phyloP scores from a whole-genome alignment of 2,888 invertebrate species.

The Dicyrtoma fusca region DNA sequence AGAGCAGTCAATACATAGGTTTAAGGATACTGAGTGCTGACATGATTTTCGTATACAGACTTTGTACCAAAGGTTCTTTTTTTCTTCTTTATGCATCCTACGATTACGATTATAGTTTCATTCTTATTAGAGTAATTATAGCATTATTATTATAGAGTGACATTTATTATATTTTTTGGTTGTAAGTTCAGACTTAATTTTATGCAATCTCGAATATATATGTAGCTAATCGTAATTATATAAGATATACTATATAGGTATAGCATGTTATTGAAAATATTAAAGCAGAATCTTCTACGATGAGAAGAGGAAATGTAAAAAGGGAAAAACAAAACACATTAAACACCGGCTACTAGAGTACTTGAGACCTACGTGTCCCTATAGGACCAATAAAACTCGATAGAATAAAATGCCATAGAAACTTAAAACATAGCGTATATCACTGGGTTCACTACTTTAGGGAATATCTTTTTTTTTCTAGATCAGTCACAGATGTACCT shows the following conservation, averaged over 20 bases:
- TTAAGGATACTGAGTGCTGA: background rate
- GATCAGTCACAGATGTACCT: background rate
- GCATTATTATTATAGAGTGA: no score
- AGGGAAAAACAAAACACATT: no score
- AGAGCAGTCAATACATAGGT: no score
- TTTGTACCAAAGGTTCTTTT: conserved; percentile 28
- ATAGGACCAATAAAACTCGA: conserved; percentile 3
- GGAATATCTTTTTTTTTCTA: conserved; percentile 12
- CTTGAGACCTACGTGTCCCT: no score
- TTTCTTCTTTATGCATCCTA: background rate
- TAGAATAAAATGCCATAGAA: background rate
- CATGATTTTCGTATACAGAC: conserved; percentile 8
- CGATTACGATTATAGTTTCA: no score
- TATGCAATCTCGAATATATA: background rate
- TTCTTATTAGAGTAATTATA: no score
- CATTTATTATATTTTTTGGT: conserved; percentile 2
- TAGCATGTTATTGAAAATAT: background rate
- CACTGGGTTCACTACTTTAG: conserved; percentile 30
- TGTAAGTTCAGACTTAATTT: conserved; percentile 17
- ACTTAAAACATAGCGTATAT: conserved; percentile 3
- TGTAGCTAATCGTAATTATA: no score
- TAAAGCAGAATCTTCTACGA: conserved; percentile 3
- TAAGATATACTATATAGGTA: no score
- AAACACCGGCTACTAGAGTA: no score
- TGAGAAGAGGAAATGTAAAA: no score